Evolutionary conservation across 2,888 invertebrate species (phyloP).

Genomic region (Mayetiola destructor): DNA sequence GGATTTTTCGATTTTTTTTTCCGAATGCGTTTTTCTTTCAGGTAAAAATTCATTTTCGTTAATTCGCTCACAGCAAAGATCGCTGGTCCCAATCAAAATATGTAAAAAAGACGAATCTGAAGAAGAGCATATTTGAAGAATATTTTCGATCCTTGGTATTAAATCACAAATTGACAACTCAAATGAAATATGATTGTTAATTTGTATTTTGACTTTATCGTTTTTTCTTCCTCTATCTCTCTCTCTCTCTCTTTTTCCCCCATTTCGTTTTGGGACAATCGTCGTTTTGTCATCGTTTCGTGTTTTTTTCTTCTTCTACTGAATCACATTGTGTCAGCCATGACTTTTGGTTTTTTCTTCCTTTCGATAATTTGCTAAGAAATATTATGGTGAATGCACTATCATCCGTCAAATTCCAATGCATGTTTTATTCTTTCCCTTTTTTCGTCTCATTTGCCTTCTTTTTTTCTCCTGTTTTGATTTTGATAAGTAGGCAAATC

Average conservation of each 20-base stretch:
- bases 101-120: background rate
- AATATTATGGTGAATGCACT: background rate
- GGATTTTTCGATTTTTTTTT: background rate
- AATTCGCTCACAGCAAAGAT: background rate
- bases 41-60: constrained; percentile 1
- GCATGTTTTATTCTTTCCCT: background rate
- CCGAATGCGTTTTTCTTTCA: background rate
- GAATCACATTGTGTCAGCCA: no score
- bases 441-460: background rate
- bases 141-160: background rate
- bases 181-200: constrained; percentile 12
- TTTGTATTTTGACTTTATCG: background rate
- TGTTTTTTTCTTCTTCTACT: background rate
- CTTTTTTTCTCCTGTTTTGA: background rate
- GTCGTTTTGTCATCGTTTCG: background rate
- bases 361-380: constrained; percentile 7
- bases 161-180: constrained; percentile 12
- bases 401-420: background rate
- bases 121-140: constrained; percentile 7
- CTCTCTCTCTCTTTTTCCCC: background rate
- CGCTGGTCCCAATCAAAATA: constrained; percentile 10
- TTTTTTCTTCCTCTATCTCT: background rate
- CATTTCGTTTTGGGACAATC: background rate
- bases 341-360: background rate
- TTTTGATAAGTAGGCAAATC: background rate